phyloP scores from a whole-genome alignment of 2,797 vertebrate genomes.

The Myiotriccus ornatus region DNA sequence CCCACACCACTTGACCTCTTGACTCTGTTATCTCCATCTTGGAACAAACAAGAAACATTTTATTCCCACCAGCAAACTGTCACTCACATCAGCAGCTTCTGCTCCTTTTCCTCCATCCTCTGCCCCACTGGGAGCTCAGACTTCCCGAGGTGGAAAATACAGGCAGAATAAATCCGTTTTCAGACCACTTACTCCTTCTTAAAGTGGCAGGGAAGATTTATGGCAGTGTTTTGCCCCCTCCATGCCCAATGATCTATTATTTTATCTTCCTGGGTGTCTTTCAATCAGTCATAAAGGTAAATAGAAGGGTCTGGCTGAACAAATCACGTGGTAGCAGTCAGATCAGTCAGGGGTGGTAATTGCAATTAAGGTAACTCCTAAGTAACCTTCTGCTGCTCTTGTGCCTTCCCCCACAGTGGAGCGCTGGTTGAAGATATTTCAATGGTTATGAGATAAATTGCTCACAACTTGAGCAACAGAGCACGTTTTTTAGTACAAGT shows the following conservation, averaged over 20 bases:
- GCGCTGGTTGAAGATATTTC: neutral
- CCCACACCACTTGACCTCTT: conserved; percentile 84
- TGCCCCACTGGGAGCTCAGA: conserved; percentile 15
- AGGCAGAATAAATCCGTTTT: conserved; percentile 22
- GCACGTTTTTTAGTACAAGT: neutral
- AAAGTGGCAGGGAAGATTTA: conserved; percentile 32
- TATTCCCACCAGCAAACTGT: conserved; percentile 71
- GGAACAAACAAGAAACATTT: conserved; percentile 77
- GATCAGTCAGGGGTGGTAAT: neutral
- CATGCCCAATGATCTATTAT: neutral
- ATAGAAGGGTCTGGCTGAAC: neutral
- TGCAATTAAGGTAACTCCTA: neutral
- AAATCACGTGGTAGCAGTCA: neutral
- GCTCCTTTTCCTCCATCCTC: neutral
- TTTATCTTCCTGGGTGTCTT: neutral
- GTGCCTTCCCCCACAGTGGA: neutral
- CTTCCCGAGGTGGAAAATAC: neutral
- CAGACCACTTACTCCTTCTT: neutral
- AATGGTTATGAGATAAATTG: neutral
- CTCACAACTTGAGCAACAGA: neutral
- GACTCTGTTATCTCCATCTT: conserved; percentile 77
- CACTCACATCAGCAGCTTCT: conserved; percentile 55
- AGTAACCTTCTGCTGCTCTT: neutral
- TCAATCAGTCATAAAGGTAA: neutral
- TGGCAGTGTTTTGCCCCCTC: neutral